A percentile compares a stretch with the other conserved stretches of the same genome.
These are phyloP conservation scores for Apodemia zela DNA, from an alignment of 2,888 invertebrate genomes.

Conservation along the genomic window DNA sequence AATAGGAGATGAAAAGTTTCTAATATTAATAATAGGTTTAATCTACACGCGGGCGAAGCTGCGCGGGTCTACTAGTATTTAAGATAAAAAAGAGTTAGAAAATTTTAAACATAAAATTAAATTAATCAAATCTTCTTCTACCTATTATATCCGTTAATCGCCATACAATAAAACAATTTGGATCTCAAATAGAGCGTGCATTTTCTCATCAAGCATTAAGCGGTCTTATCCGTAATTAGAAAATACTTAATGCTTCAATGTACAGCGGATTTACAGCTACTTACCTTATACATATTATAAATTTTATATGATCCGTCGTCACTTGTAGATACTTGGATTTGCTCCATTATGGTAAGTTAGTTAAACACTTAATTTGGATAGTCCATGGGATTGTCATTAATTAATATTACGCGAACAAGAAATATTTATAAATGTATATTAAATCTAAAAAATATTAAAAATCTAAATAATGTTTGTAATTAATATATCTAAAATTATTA, in stretches of 20 bases:
- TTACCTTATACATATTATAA: constrained; percentile 72
- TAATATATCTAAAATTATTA: not conserved
- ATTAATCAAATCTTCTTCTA: not conserved
- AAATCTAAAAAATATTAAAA: not conserved
- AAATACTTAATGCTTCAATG: constrained; percentile 3
- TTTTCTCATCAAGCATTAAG: constrained; percentile 7
- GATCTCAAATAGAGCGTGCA: constrained; percentile 1
- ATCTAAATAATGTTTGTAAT: not conserved
- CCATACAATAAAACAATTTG: constrained; percentile 8
- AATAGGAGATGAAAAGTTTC: too few relatives aligned
- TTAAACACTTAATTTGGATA: constrained; percentile 45
- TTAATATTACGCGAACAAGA: constrained; percentile 1
- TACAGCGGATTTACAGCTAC: constrained; percentile 25
- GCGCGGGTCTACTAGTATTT: too few relatives aligned
- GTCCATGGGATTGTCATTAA: constrained; percentile 45
- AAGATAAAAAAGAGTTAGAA: too few relatives aligned
- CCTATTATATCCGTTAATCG: not conserved
- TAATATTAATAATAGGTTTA: too few relatives aligned
- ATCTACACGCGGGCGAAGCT: too few relatives aligned
- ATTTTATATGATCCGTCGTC: constrained; percentile 67
- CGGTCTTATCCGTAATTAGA: constrained; percentile 6
- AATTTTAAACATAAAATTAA: too few relatives aligned
- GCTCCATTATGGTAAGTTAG: constrained; percentile 51
- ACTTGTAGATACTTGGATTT: constrained; percentile 52
- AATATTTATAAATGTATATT: not conserved